Percentiles rank a stretch among this genome's conserved stretches.
Evolutionary conservation across 2,797 vertebrate genomes (phyloP).

Genomic region (Cuculus canorus): DNA sequence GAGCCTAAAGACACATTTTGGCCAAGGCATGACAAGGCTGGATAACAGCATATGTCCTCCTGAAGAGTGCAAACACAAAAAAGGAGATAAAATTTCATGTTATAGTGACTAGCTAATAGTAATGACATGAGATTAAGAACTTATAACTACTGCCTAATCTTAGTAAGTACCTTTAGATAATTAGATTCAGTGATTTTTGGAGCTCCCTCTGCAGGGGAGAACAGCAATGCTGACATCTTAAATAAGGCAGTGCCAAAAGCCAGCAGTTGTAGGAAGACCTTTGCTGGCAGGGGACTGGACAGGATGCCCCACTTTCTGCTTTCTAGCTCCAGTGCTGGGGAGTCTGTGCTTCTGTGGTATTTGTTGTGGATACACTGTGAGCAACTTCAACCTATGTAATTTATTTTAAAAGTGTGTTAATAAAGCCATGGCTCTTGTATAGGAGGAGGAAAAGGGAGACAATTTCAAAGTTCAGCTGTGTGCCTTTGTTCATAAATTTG

Average conservation of each 20-base stretch:
- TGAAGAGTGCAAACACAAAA: not conserved
- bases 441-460: not conserved
- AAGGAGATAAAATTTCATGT: not conserved
- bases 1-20: not conserved
- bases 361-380: not conserved
- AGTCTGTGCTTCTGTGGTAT: not conserved
- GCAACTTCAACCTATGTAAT: not conserved
- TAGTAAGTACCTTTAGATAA: not conserved
- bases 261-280: not conserved
- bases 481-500: not conserved
- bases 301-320: not conserved
- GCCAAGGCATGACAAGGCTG: not conserved
- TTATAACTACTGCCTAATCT: not conserved
- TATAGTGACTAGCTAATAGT: not conserved
- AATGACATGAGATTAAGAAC: not conserved
- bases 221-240: not conserved
- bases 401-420: fast-evolving
- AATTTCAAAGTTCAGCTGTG: not conserved
- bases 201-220: not conserved
- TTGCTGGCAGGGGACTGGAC: not conserved
- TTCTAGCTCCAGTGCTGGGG: too few relatives aligned
- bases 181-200: not conserved
- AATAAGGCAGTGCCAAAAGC: not conserved
- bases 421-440: not conserved
- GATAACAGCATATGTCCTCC: fast-evolving